Base-by-base conservation (phyloP, 2,888 invertebrate genomes). In the Clanis bilineata region DNA sequence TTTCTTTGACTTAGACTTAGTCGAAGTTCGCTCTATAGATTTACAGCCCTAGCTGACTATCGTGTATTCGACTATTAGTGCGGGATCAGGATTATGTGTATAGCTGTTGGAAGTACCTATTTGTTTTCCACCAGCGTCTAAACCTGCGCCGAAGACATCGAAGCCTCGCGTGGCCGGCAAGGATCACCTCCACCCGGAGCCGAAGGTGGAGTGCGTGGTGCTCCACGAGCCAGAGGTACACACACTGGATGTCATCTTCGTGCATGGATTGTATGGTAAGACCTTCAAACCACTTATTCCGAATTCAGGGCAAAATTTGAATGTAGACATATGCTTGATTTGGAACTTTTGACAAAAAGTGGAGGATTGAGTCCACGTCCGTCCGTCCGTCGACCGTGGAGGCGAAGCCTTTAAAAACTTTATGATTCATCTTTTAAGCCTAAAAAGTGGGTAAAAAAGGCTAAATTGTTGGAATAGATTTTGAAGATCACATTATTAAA, bases 181-280 rank as follows among this genome's bases (percentile, higher is more conserved):
- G 0, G 88, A 83, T 3, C 91, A 91, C 69, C 74, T 90, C 1
- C 85, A 90, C 63, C 89, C 89, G 0, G 90, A 88, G 63, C 89
- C 91, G 0, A 72, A 63, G 18, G 90, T 91, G 45, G 81, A 86
- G 9, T 90, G 91, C 66, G 85, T 74, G 47, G 82, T 89, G 7
- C 76, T 91, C 1, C 84, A 90, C 63, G 63, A 77, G 9, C 91
- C 91, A 0, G 18, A 36, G 0, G 23, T 57, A 0, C 85, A 80
- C 22, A 73, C 72, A 4, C 62, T 88, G 0, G 97, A 98, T 77
- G 94, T 97, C 22, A 94, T 98, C 21, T 96, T 98, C 74, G 94
- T 97, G 0, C 97, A 98, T 75, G 97, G 97, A 3, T 85, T 96
- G 0, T 94, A 95, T 73, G 96, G 95, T 92, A 64, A 41, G 12